These are phyloP conservation scores for Drosophila formosana DNA, from an alignment of 2,888 invertebrate species.

Conservation along the genomic window DNA sequence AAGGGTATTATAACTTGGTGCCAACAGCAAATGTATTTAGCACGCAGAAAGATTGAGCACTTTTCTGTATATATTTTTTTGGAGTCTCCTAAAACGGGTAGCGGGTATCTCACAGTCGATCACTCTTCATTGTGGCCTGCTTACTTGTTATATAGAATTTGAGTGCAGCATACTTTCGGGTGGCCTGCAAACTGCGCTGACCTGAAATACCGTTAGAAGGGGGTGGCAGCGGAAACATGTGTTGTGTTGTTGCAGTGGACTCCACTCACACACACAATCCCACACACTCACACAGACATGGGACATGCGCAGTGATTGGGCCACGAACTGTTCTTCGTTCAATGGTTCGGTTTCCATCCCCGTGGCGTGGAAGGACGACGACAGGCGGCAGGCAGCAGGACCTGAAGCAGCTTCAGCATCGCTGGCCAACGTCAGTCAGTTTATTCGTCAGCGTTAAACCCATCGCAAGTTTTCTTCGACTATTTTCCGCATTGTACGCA, in stretches of 20 bases:
- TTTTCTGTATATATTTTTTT: too few species aligned
- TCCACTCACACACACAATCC: too few species aligned
- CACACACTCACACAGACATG: too few species aligned
- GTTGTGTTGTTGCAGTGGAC: conserved; percentile 54
- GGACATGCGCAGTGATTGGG: conserved; percentile 46
- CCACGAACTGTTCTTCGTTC: conserved; percentile 30
- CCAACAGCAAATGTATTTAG: too few species aligned
- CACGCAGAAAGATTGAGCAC: too few species aligned
- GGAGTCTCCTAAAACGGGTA: too few species aligned
- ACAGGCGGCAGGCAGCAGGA: conserved; percentile 11
- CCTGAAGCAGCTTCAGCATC: conserved; percentile 49
- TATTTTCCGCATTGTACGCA: conserved; percentile 44
- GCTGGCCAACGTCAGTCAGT: conserved; percentile 42
- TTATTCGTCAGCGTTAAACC: conserved; percentile 61
- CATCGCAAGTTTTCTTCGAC: conserved; percentile 56
- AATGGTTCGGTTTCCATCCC: conserved; percentile 35
- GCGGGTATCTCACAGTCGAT: too few species aligned
- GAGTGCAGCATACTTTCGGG: conserved; percentile 41
- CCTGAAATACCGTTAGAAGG: conserved; percentile 14
- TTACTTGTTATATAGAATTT: not conserved
- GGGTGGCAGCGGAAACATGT: conserved; percentile 42
- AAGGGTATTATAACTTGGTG: too few species aligned
- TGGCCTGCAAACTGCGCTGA: conserved; percentile 14
- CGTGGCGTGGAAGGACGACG: conserved; percentile 15
- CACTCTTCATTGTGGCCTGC: too few species aligned